Evolutionary conservation across 2,888 invertebrate species (phyloP), one percentile per base, ranked within the genome.

Genomic region (Malachius bipustulatus): DNA sequence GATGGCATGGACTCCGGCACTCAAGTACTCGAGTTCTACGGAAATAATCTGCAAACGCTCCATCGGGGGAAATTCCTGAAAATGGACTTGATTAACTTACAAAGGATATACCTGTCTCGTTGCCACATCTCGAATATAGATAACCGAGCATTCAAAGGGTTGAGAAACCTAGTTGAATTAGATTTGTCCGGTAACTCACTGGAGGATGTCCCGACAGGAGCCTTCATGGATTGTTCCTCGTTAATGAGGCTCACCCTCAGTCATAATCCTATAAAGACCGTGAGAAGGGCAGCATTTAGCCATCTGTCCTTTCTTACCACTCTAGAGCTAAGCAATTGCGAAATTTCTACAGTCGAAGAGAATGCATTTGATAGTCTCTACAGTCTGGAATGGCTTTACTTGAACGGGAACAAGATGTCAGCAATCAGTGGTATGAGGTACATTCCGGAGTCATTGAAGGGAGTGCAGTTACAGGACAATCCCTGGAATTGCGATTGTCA

Each of bases 401-500:
- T 91, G 48, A 80, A 88, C 51, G 82, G 81, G 45, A 91, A 91
- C 65, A 73, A 73, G 51, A 70, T 91, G 53, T 73, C 75, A 37
- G 73, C 73, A 50, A 73, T 87, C 49, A 71, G 74, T 54, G 82
- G 80, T 30, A 38, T 46, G 30, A 69, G 67, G 38, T 72, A 73
- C 53, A 74, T 82, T 49, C 83, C 85, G n/a, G 75, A 76, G 41
- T 75, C 76, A 32, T 65, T 89, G 47, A 77, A 82, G 49, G 85
- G 83, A 38, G 73, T 89, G 38, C 78, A 82, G 51, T 65, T 90
- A 47, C 81, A 88, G 58, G 80, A 79, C 57, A 90, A 90, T 69
- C 80, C 82, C 45, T 90, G 89, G 90, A 72, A 76, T 47, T 90
- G 90, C 62, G 85, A 89, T 62, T 90, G 90, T 60, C 73, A 77